These are phyloP conservation scores for Odobenus rosmarus DNA, from an alignment of 2,113 vertebrate species.

Conservation along the genomic window DNA sequence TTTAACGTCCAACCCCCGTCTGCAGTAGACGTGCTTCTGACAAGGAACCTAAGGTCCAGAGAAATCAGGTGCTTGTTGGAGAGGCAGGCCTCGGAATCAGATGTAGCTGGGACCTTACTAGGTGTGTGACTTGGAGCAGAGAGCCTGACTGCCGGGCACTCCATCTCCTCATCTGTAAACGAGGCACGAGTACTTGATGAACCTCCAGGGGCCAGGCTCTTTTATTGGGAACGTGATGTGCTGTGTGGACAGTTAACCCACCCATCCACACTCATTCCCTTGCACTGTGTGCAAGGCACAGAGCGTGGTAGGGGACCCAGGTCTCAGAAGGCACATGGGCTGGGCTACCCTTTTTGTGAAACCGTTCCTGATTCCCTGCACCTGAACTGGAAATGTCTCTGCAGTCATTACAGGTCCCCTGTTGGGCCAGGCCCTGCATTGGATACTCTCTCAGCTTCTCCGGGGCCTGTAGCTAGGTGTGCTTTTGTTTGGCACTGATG, in stretches of 20 bases:
- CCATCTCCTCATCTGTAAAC: background rate
- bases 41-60: background rate
- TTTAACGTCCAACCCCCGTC: background rate
- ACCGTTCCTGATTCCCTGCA: background rate
- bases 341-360: background rate
- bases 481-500: background rate
- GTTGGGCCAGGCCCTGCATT: background rate
- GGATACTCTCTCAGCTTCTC: background rate
- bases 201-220: background rate
- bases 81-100: background rate
- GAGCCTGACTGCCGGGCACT: background rate
- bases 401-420: too few species aligned
- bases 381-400: background rate
- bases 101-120: background rate
- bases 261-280: background rate
- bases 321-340: background rate
- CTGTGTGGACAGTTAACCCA: background rate
- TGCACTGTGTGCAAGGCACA: background rate
- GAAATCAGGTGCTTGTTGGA: background rate
- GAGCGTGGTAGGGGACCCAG: too few species aligned
- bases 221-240: accelerated
- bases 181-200: background rate
- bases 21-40: background rate
- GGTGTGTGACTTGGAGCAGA: background rate
- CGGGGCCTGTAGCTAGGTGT: background rate